Base-by-base conservation (phyloP, 92 coral and sea anemone species). In the Palythoa caribaeorum region DNA sequence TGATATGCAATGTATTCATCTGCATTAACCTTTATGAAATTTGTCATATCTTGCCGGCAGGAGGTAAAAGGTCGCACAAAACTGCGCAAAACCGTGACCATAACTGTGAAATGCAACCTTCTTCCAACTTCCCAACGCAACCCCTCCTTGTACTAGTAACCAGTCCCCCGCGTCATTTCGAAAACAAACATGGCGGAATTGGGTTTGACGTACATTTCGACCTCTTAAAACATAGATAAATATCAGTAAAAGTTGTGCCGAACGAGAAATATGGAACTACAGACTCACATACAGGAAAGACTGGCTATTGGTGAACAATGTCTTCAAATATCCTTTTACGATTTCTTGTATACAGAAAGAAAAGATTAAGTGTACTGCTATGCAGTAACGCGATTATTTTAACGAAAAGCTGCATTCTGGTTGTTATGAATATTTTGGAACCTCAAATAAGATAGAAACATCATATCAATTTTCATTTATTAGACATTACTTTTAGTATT, bases 1-100 rank as follows among this genome's bases (percentile, higher is more conserved):
- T 87, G 89, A 75, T 91, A 95, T 1, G 96, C 95, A 11, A 93
- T 78, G 80, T 87, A 85, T 71, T 95, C 93, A 1, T 89, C 93
- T 15, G 87, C 70, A 65, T 75, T 77, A 71, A 74, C 20, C 17
- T 52, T 77, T 77, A 88, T 6, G 14, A 83, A 88, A 69, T 88
- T 81, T 68, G 62, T 17, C 86, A 81, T 81, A 28, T 47, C 66
- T 20, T 69, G 20, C 48, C 39, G 60, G 57, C 57, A 21, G 12
- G 14, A 4, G 35, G 76, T 48, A 66, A 81, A 66, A 68, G 47
- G 76, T 5, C 74, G 86, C 2, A 20, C 8, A 8, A 70, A 70
- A 70, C 15, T 10, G 10, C 5, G n/a, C 3, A 36, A 1, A 70
- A 36, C 7, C 35, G 0, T 20, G 9, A 5, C 36, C 19, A 70